A percentile compares a stretch with the other conserved stretches of the same genome.
Conservation (phyloP, 2,888 invertebrate genomes). For the Athalia rosae region DNA sequence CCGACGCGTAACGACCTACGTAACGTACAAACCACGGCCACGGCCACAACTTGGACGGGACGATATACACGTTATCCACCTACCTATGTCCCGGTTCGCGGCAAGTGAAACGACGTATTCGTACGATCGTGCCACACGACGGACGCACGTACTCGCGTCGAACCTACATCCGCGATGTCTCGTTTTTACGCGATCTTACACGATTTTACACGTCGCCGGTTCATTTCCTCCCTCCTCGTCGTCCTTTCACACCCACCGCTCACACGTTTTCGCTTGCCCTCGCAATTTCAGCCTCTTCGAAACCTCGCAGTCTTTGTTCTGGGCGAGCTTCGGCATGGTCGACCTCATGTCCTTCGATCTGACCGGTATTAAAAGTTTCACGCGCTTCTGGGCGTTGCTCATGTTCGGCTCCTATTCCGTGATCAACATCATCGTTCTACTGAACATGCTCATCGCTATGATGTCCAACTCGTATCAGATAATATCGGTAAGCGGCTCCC, state of each 20-base stretch:
- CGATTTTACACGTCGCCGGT: no score
- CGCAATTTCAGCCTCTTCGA: constrained; percentile 89
- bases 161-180: no score
- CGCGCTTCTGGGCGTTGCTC: constrained; percentile 95
- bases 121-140: no score
- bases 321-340: constrained; percentile 98
- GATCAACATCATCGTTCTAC: constrained; percentile 96
- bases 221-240: no score
- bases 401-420: constrained; percentile 99
- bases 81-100: no score
- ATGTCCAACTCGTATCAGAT: constrained; percentile 99
- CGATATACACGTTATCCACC: no score
- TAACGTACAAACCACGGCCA: no score
- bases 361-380: constrained; percentile 95
- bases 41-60: no score
- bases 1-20: neutral
- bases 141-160: no score
- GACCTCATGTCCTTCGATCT: constrained; percentile 96
- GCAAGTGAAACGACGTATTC: no score
- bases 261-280: neutral
- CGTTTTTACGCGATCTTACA: no score
- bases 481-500: constrained; percentile 85
- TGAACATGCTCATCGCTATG: constrained; percentile 99
- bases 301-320: constrained; percentile 97
- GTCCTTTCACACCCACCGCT: no score